Evolutionary conservation across 92 coral and sea anemone species (phyloP), one percentile per base, ranked within the genome.

Genomic region (Epizoanthus scotinus): DNA sequence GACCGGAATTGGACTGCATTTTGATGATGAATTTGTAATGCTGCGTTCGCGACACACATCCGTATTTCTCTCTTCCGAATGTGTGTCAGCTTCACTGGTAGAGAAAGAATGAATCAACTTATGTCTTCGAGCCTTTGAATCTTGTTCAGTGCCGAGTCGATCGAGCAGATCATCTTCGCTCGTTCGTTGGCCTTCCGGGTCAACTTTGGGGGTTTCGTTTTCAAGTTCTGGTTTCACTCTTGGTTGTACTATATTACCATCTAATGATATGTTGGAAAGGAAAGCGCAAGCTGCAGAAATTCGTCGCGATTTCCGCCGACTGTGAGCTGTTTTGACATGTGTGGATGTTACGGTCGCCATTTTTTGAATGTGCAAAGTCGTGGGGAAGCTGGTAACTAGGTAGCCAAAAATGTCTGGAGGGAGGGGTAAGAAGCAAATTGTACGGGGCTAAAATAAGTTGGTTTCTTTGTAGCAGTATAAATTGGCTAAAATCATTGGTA

Each of bases 221-320:
- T 59, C 81, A 6, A 34, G 27, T 38, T 75, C 65, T 73, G 79
- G 79, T 38, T 59, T 75, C 57, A 57, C 69, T 75, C 42, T 38
- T 61, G 87, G 90, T 68, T 78, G 28, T 19, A 68, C 66, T 62
- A 91, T 47, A 28, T 90, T 93, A 21, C 99, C 99, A 82, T 96
- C 99, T 4, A 96, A 89, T 8, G 99, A 96, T 70, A 96, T 96
- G 26, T 84, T 90, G 34, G 99, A 91, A 8, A 96, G 95, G 77
- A 96, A 96, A 17, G 94, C 84, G 77, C 93, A 92, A 27, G 99
- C 99, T 38, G 94, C 86, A 62, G 92, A 93, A 55, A 84, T 71
- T 55, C 99, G 98, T 64, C 90, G 90, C 18, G 99, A 96, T 86
- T 78, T 93, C 83, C 96, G 84, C 31, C 86, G 86, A 38, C 80